Evolutionary conservation across 1,140 invertebrate species (phyloP).

Genomic region (Caerostris extrusa): DNA sequence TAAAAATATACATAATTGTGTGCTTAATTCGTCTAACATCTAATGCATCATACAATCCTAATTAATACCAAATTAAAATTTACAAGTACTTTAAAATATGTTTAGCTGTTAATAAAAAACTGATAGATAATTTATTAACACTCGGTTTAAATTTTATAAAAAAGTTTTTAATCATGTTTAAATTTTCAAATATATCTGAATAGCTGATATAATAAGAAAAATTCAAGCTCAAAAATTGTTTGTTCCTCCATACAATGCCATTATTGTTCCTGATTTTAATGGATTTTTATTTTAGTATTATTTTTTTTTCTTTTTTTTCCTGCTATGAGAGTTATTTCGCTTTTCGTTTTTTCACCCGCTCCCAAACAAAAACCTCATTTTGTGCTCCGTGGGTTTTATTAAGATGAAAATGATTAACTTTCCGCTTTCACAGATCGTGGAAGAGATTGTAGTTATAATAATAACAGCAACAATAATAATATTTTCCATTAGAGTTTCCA

Average conservation of each 20-base stretch:
- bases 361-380: slow-evolving; percentile 55
- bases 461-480: slow-evolving; percentile 52
- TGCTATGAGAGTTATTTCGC: neutral
- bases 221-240: neutral
- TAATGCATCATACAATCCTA: too few species aligned
- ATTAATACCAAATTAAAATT: too few species aligned
- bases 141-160: neutral
- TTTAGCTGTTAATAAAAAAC: neutral
- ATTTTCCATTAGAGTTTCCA: slow-evolving; percentile 45
- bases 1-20: too few species aligned
- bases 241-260: neutral
- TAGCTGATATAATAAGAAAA: neutral
- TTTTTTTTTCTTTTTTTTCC: slow-evolving; percentile 11
- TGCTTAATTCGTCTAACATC: too few species aligned
- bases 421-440: slow-evolving; percentile 44
- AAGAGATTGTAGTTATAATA: slow-evolving; percentile 56
- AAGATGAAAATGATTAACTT: slow-evolving; percentile 68
- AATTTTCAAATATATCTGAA: neutral
- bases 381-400: slow-evolving; percentile 63
- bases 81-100: neutral
- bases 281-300: neutral
- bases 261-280: slow-evolving; percentile 61
- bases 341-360: neutral
- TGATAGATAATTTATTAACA: neutral
- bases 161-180: neutral